These are phyloP conservation scores for Apteryx owenii DNA, from an alignment of 2,113 vertebrate genomes.

Conservation along the genomic window DNA sequence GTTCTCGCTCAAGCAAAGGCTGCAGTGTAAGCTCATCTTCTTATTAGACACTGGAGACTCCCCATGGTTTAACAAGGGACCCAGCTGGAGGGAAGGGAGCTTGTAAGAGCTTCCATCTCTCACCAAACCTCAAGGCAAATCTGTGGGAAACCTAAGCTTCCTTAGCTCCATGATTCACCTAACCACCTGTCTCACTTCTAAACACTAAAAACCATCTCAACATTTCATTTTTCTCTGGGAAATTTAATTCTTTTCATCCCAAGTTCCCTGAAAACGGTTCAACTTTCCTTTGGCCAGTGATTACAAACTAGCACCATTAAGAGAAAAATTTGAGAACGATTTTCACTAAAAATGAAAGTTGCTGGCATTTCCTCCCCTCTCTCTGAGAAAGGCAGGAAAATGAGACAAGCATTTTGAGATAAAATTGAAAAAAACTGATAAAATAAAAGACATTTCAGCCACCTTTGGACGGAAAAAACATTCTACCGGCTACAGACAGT, in stretches of 20 bases:
- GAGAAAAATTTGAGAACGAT: background rate
- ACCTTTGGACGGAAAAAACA: background rate
- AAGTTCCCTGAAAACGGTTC: background rate
- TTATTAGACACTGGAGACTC: background rate
- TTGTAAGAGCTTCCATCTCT: background rate
- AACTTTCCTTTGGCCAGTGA: background rate
- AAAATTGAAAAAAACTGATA: background rate
- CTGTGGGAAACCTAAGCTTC: background rate
- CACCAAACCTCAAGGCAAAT: background rate
- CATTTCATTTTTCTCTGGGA: background rate
- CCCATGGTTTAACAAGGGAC: background rate
- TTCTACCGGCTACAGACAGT: background rate
- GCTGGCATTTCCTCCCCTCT: background rate
- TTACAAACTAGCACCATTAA: background rate
- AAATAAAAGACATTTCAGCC: background rate
- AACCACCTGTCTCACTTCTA: background rate
- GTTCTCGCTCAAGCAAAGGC: background rate
- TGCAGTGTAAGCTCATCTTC: background rate
- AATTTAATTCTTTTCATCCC: background rate
- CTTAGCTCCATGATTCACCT: background rate
- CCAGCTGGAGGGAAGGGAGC: background rate
- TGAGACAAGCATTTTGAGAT: background rate
- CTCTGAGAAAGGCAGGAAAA: background rate
- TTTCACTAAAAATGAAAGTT: background rate
- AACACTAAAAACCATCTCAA: background rate